These are phyloP conservation scores for Leptestheria dahalacensis DNA, from an alignment of 1,140 invertebrate genomes.

Conservation along the genomic window DNA sequence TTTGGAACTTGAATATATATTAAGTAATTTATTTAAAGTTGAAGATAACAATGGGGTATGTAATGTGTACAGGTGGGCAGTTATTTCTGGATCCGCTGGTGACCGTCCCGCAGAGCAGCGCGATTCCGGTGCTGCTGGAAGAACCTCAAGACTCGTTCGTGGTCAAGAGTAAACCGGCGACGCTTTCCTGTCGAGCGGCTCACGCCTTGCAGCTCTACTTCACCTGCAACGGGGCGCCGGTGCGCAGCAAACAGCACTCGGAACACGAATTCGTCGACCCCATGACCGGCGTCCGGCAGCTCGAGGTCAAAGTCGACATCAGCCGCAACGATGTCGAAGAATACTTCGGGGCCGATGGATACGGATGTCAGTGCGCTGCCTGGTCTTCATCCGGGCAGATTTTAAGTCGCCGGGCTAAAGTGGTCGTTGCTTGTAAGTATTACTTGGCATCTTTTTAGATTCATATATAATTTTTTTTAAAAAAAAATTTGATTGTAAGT, in stretches of 20 bases:
- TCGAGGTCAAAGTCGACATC: constrained; percentile 71
- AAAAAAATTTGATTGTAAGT: too few relatives aligned
- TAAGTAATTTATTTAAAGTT: too few relatives aligned
- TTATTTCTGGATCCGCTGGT: constrained; percentile 14
- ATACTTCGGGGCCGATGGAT: constrained; percentile 69
- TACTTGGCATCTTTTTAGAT: too few relatives aligned
- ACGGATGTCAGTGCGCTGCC: constrained; percentile 74
- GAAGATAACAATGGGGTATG: too few relatives aligned
- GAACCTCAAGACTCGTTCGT: constrained; percentile 75
- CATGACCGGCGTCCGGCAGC: constrained; percentile 62
- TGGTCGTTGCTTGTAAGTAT: constrained; percentile 80
- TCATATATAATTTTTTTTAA: too few relatives aligned
- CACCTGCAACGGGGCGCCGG: constrained; percentile 22
- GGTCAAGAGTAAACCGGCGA: constrained; percentile 72
- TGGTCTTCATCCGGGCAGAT: constrained; percentile 58
- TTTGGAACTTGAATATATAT: too few relatives aligned
- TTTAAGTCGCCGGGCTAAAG: constrained; percentile 58
- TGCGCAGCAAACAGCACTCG: constrained; percentile 40
- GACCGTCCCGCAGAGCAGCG: constrained; percentile 27
- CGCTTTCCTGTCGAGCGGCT: constrained; percentile 66
- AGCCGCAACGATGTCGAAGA: constrained; percentile 78
- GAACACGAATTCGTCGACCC: constrained; percentile 59
- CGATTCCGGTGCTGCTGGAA: constrained; percentile 63
- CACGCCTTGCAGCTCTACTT: constrained; percentile 53
- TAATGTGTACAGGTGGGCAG: constrained; percentile 1